Conservation (phyloP, 2,113 vertebrate genomes). For the Seriola rivoliana region DNA sequence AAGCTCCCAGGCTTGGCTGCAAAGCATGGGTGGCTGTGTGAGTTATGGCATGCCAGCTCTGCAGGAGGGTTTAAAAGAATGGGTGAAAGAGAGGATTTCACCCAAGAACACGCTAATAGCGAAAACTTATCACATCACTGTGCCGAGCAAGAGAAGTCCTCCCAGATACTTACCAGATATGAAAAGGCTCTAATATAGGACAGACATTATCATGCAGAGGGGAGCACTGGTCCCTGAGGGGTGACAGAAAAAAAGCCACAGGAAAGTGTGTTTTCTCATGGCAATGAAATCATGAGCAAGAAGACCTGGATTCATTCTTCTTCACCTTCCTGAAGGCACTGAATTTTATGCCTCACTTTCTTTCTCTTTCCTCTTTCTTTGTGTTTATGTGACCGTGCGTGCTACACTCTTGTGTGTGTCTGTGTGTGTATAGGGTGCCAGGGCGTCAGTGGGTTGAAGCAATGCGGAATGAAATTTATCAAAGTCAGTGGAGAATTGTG, state of each 20-base stretch:
- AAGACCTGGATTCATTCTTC: constrained; percentile 35
- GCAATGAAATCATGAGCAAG: constrained; percentile 30
- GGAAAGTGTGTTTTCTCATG: constrained; percentile 26
- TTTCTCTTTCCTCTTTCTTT: constrained; percentile 5
- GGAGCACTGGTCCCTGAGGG: constrained; percentile 12
- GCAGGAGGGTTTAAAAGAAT: constrained; percentile 48
- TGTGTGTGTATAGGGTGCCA: constrained; percentile 16
- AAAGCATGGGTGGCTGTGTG: constrained; percentile 76
- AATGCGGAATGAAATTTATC: constrained; percentile 56
- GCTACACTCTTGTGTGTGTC: background rate
- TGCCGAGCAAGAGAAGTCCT: constrained; percentile 39
- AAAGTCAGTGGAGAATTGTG: constrained; percentile 61
- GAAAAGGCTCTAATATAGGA: constrained; percentile 46
- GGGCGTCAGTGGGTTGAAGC: constrained; percentile 43
- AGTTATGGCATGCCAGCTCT: constrained; percentile 74
- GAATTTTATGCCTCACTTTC: constrained; percentile 35
- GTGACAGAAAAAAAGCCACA: constrained; percentile 34
- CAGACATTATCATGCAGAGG: constrained; percentile 29
- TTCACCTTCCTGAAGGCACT: constrained; percentile 22
- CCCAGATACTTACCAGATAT: constrained; percentile 50
- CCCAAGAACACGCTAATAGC: constrained; percentile 64
- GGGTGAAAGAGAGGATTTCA: constrained; percentile 63
- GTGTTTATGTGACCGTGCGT: constrained; percentile 15
- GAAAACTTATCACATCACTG: constrained; percentile 61
- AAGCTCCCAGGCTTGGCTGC: constrained; percentile 72